A percentile compares a stretch with the other conserved stretches of the same genome.
phyloP scores from a whole-genome alignment of 2,113 vertebrate species.

The Corynorhinus townsendii region DNA sequence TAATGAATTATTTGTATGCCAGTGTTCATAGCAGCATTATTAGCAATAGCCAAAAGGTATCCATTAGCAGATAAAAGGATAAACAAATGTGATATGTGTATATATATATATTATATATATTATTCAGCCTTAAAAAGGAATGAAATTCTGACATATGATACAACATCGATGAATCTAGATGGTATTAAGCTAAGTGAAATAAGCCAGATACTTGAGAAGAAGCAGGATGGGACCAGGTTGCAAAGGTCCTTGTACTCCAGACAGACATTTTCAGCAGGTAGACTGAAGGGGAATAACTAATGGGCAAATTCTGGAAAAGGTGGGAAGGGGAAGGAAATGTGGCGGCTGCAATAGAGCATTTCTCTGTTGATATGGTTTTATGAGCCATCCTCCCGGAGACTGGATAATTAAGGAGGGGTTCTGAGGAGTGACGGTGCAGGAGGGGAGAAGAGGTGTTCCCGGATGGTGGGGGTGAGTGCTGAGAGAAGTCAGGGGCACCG shows the following conservation, averaged over 20 bases:
- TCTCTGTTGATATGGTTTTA: not conserved
- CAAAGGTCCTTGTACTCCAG: not conserved
- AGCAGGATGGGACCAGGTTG: not conserved
- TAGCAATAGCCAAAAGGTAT: no score
- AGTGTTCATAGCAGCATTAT: no score
- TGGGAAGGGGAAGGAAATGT: not conserved
- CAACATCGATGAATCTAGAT: not conserved
- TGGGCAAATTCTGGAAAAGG: not conserved
- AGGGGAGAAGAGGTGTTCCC: not conserved
- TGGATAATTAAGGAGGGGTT: not conserved
- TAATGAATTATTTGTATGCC: no score
- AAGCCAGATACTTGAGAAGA: not conserved
- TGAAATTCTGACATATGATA: not conserved
- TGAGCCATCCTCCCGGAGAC: not conserved
- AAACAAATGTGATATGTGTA: no score
- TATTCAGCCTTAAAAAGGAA: not conserved
- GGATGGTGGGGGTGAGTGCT: no score
- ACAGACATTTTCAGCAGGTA: not conserved
- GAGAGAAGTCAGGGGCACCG: accelerated
- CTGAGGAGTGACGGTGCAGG: not conserved
- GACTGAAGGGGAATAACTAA: not conserved
- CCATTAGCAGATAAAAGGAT: no score
- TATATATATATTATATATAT: no score
- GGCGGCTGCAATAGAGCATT: not conserved
- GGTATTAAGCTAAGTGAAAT: no score